These are phyloP conservation scores for Scrobipalpa atriplicella DNA, from an alignment of 2,888 invertebrate species.

Conservation along the genomic window DNA sequence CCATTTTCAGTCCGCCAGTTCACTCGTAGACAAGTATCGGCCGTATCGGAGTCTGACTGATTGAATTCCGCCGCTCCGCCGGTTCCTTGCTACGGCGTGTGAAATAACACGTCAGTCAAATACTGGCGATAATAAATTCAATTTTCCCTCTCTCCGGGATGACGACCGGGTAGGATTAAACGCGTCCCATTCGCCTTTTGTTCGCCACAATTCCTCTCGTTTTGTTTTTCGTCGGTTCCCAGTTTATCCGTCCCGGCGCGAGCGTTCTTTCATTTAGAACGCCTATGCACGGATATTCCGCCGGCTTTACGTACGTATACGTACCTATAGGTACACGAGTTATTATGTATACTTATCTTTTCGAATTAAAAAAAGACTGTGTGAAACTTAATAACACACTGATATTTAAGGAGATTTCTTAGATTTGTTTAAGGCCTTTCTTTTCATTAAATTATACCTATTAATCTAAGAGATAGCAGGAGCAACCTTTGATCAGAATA, in stretches of 20 bases:
- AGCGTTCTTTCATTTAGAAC: constrained; percentile 25
- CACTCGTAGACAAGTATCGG: constrained; percentile 55
- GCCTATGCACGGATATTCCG: constrained; percentile 21
- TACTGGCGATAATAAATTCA: constrained; percentile 81
- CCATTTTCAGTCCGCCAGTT: constrained; percentile 65
- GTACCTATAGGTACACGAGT: neutral
- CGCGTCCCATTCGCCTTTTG: constrained; percentile 76
- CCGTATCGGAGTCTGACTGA: constrained; percentile 70
- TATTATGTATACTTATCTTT: neutral
- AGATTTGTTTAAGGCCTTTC: neutral
- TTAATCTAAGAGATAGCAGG: neutral
- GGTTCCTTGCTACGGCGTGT: constrained; percentile 68
- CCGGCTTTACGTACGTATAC: neutral
- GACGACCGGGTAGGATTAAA: constrained; percentile 79
- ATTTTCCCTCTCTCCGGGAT: constrained; percentile 73
- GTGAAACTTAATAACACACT: neutral
- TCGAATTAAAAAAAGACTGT: neutral
- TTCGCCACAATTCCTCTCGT: constrained; percentile 66
- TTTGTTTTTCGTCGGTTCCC: constrained; percentile 50
- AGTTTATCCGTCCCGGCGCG: constrained; percentile 30
- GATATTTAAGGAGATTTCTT: neutral
- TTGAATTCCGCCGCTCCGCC: constrained; percentile 65
- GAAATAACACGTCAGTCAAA: constrained; percentile 83
- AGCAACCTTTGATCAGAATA: neutral
- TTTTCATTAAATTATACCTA: neutral